Base-by-base conservation (phyloP, 2,888 invertebrate species). In the Tanaodytes sp. region DNA sequence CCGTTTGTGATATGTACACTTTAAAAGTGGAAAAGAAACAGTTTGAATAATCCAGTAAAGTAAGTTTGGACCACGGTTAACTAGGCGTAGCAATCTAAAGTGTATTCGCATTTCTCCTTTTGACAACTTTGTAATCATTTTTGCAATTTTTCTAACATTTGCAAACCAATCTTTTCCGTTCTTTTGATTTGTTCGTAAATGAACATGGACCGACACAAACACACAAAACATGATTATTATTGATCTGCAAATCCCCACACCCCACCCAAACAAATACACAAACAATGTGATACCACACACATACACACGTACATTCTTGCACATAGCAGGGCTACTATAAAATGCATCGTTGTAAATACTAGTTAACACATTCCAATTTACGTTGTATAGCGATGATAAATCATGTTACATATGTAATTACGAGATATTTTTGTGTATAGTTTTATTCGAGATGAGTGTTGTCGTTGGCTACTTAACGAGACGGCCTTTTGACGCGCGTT, bases 321-420 rank as follows among this genome's bases (percentile, higher is more conserved):
- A 83, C 82, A 79, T 79, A 79, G 84, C 82, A 83, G 82, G 81
- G 83, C 83, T 84, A 83, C 79, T 81, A 77, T 73, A 76, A 72
- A 61, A 73, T 69, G 55, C 67, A 65, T 71, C 58, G 78, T 78
- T 84, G 84, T 84, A 84, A 81, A 84, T 84, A 84, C 78, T 84
- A 84, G 84, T 83, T 84, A 83, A 84, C 82, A 84, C 84, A 84
- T 84, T 84, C 84, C 84, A 84, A 81, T 83, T 77, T 84, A 83
- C 72, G 80, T 84, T 84, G 83, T 84, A 84, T 82, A 84, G 82
- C 64, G 59, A 71, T 20, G 49, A 71, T 11, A 77, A 30, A 80
- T 76, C 81, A 83, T 84, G 84, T 84, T 84, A 81, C 81, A 84
- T 84, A 83, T 84, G 83, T 84, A 84, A 84, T 84, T 84, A 84